phyloP scores from a whole-genome alignment of 2,113 vertebrate genomes.

The Mastomys coucha region DNA sequence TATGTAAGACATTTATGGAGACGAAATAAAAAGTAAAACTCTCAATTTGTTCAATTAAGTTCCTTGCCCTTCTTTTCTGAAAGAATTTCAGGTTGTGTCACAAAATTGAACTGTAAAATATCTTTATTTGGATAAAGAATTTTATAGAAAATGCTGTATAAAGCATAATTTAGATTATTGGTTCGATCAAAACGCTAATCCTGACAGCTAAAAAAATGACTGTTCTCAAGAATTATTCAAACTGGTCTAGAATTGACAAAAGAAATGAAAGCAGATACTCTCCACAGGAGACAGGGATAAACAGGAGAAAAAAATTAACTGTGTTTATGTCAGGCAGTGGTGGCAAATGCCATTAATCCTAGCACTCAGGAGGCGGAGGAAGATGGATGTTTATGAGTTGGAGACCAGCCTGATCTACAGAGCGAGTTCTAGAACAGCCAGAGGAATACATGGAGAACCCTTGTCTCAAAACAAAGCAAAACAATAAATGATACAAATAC shows the following conservation, averaged over 20 bases:
- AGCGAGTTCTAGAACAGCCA: too few species aligned
- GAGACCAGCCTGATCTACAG: too few species aligned
- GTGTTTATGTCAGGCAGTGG: neutral
- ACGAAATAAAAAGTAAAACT: neutral
- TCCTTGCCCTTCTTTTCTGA: neutral
- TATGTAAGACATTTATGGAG: constrained; percentile 28
- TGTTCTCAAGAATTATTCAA: neutral
- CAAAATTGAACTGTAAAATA: constrained; percentile 51
- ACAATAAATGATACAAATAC: constrained; percentile 10
- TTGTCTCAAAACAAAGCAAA: too few species aligned
- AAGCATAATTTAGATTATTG: neutral
- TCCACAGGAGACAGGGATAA: constrained; percentile 1
- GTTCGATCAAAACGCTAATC: constrained; percentile 34
- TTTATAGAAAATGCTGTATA: constrained; percentile 4
- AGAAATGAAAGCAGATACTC: constrained; percentile 46
- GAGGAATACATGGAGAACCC: too few species aligned
- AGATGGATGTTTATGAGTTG: too few species aligned
- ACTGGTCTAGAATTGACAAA: neutral
- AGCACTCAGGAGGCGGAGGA: too few species aligned
- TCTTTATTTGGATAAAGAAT: constrained; percentile 32
- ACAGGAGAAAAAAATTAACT: neutral
- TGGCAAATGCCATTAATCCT: too few species aligned
- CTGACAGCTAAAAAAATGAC: neutral
- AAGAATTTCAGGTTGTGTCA: neutral
- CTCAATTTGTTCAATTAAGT: constrained; percentile 31